Percentiles rank a stretch among this genome's conserved stretches.
These are phyloP conservation scores for Trichopoda pennipes DNA, from an alignment of 2,888 invertebrate genomes.

Conservation along the genomic window DNA sequence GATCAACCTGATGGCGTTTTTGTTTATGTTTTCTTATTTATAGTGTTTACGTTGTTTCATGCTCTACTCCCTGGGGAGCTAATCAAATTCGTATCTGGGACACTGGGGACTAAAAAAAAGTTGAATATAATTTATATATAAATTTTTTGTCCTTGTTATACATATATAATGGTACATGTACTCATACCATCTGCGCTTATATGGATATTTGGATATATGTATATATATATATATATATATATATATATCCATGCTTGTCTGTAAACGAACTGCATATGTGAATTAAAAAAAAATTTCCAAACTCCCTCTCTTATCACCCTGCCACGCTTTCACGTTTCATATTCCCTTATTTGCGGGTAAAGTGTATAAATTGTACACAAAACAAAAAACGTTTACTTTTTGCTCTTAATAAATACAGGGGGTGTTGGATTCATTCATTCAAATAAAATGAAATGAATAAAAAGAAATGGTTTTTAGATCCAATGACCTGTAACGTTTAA, in stretches of 20 bases:
- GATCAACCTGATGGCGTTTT: slow-evolving; percentile 42
- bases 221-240: too few relatives aligned
- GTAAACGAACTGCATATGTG: slow-evolving; percentile 30
- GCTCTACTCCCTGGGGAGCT: slow-evolving; percentile 62
- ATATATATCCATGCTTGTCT: too few relatives aligned
- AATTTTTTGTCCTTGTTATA: neutral
- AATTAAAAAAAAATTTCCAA: slow-evolving; percentile 46
- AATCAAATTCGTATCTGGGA: slow-evolving; percentile 66
- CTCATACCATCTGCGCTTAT: neutral
- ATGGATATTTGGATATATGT: slow-evolving; percentile 1
- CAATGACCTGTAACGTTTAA: slow-evolving; percentile 58
- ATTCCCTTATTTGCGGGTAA: neutral
- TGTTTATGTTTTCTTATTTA: slow-evolving; percentile 12
- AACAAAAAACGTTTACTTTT: slow-evolving; percentile 9
- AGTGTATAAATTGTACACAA: slow-evolving; percentile 41
- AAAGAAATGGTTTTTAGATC: slow-evolving; percentile 55
- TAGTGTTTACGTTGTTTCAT: slow-evolving; percentile 8
- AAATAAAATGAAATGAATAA: slow-evolving; percentile 52
- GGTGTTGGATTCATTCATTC: slow-evolving; percentile 60
- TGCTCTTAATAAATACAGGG: slow-evolving; percentile 36
- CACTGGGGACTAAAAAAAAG: slow-evolving; percentile 53
- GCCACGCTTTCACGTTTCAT: slow-evolving; percentile 22
- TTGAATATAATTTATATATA: slow-evolving; percentile 35
- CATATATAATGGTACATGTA: slow-evolving; percentile 14
- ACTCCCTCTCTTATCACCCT: neutral